Evolutionary conservation across 2,113 vertebrate species (phyloP), one percentile per base, ranked within the genome.

Genomic region (Xenus cinereus): DNA sequence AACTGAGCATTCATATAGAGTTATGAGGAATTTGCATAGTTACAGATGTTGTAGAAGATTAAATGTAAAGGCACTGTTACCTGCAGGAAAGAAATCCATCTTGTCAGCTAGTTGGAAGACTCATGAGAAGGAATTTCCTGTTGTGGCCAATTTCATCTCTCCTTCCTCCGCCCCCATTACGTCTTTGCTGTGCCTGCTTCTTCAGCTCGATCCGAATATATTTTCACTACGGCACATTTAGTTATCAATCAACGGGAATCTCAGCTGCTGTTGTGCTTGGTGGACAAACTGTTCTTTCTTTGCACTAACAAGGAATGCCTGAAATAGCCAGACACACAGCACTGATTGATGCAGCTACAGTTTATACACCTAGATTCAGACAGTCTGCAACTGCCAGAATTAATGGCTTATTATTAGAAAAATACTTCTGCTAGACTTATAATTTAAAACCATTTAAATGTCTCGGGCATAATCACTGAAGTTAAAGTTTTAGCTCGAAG

Each of bases 351-450:
- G 98, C 95, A 96, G 97, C 97, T 96, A 92, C 81, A 71, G 96
- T 97, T 98, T 97, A 97, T 88, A 97, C 95, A 95, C 87, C 96
- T 95, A 93, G 90, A 94, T 98, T 98, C 95, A 97, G 98, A 97
- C 87, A 41, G 96, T 89, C 95, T 97, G 93, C 95, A 96, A 97
- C 93, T 95, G 91, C 93, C 95, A 95, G 97, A 97, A 98, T 97
- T 98, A 98, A 98, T 97, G 96, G 96, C 93, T 97, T 97, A 98
- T 98, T 98, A 97, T 98, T 97, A 97, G 97, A 90, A 97, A 98
- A 97, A 97, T 96, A 90, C 82, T 93, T 97, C 94, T 94, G 69
- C 89, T 90, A 89, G 87, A 92, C 93, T 97, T 97, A 82, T 90
- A 91, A 96, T 97, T 98, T 97, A 94, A 96, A 97, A 86, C 86